Percentiles rank a stretch among this genome's conserved stretches.
phyloP scores from a whole-genome alignment of 2,113 vertebrate genomes.

The Ornithorhynchus anatinus region DNA sequence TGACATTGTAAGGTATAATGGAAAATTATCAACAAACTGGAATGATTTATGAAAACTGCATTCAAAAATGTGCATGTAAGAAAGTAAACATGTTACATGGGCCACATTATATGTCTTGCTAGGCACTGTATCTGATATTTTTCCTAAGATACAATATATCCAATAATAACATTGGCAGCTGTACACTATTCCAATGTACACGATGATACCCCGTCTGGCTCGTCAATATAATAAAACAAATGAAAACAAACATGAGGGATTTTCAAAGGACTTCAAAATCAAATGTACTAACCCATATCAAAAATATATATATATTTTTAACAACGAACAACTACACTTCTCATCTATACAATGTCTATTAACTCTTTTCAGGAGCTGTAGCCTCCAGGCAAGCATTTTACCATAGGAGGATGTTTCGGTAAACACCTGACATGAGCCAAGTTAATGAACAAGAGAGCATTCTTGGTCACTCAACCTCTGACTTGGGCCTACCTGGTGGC shows the following conservation, averaged over 20 bases:
- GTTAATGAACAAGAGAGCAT: neutral
- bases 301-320: neutral
- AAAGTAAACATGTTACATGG: constrained; percentile 66
- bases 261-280: constrained; percentile 27
- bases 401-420: neutral
- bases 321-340: constrained; percentile 22
- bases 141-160: constrained; percentile 29
- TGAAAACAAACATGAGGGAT: constrained; percentile 31
- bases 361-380: neutral
- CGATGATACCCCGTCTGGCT: no score
- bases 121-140: neutral
- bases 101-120: constrained; percentile 18
- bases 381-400: neutral
- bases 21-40: constrained; percentile 22
- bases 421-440: neutral
- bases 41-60: constrained; percentile 58
- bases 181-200: constrained; percentile 16
- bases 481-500: neutral
- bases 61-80: constrained; percentile 41
- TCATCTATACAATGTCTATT: constrained; percentile 24
- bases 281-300: constrained; percentile 27
- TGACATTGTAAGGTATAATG: constrained; percentile 31
- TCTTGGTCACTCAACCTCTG: neutral
- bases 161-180: constrained; percentile 15
- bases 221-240: constrained; percentile 26